Evolutionary conservation across 2,888 invertebrate genomes (phyloP), one percentile per base, ranked within the genome.

Genomic region (Napeogenes inachia): DNA sequence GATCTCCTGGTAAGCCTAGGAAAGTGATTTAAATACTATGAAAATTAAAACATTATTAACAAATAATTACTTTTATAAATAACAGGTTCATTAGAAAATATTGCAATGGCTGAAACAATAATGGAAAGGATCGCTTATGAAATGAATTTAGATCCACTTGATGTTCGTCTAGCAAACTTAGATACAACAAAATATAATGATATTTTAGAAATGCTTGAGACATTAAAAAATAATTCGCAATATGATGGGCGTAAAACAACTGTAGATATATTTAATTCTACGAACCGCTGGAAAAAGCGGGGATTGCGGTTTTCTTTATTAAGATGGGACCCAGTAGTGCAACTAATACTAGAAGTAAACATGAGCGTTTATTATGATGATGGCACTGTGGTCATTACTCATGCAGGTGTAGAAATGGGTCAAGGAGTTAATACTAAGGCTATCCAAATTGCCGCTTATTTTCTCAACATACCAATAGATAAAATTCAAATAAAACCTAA

Each of bases 341-440:
- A 50, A 0, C 57, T 60, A 45, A 76, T 84, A 50, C 80, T 75
- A 50, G 91, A 90, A 65, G 87, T 91, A 0, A 81, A 89, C 60
- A 82, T 95, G 12, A 89, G 93, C 2, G 91, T 95, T 61, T 95
- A 91, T 73, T 91, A 91, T 38, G 84, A 89, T 1, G 93, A 94
- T 74, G 94, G 93, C 0, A 91, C 92, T 4, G 93, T 95, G 2
- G 85, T 92, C 3, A 87, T 95, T 13, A 81, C 92, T 2, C 94
- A 94, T 66, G 92, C 92, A 55, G 94, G 93, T 2, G 81, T 93
- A 32, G 94, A 94, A 85, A 91, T 93, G 77, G 95, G 95, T 0
- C 95, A 96, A 87, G 95, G 95, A 0, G 88, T 95, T 58, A 84
- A 95, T 69, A 95, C 95, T 2, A 84, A 94, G 92, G 92, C 92